Evolutionary conservation across 1,140 invertebrate species (phyloP).

Genomic region (Trichomalopsis sarcophagae): DNA sequence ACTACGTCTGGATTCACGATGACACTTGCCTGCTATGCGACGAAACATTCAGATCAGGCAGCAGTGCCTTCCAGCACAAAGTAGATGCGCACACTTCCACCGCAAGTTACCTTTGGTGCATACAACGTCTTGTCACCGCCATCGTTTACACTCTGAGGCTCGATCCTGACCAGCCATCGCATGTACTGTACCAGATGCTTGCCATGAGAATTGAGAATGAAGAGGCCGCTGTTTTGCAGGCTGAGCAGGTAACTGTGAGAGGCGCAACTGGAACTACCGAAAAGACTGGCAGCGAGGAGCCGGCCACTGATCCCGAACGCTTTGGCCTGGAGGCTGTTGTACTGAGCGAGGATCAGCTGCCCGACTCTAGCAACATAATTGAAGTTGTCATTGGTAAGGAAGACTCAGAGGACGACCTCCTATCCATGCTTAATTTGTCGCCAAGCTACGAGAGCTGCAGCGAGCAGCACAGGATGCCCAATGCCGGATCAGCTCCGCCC

Average conservation of each 20-base stretch:
- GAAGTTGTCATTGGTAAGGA: constrained; percentile 45
- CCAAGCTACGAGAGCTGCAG: constrained; percentile 43
- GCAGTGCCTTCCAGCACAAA: constrained; percentile 54
- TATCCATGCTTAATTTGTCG: constrained; percentile 46
- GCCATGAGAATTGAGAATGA: constrained; percentile 15
- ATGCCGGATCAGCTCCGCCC: neutral
- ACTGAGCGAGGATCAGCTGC: constrained; percentile 49
- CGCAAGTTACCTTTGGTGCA: constrained; percentile 56
- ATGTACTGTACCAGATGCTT: constrained; percentile 27
- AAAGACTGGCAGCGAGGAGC: neutral
- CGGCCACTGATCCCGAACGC: constrained; percentile 3
- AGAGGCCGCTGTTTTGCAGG: neutral
- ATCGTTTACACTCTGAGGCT: constrained; percentile 44
- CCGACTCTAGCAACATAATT: constrained; percentile 46
- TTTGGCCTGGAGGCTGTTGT: constrained; percentile 42
- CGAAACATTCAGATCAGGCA: constrained; percentile 45
- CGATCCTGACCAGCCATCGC: constrained; percentile 35
- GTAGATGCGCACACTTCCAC: constrained; percentile 51
- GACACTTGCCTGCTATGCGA: constrained; percentile 54
- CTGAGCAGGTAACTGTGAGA: neutral
- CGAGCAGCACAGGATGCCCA: constrained; percentile 10
- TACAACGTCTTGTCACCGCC: constrained; percentile 49
- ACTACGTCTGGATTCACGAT: constrained; percentile 55
- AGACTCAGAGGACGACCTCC: constrained; percentile 48
- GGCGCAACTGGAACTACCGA: neutral